Percentiles rank a stretch among this genome's conserved stretches.
These are phyloP conservation scores for Chromoteleia sp. DNA, from an alignment of 2,888 invertebrate species.

Conservation along the genomic window DNA sequence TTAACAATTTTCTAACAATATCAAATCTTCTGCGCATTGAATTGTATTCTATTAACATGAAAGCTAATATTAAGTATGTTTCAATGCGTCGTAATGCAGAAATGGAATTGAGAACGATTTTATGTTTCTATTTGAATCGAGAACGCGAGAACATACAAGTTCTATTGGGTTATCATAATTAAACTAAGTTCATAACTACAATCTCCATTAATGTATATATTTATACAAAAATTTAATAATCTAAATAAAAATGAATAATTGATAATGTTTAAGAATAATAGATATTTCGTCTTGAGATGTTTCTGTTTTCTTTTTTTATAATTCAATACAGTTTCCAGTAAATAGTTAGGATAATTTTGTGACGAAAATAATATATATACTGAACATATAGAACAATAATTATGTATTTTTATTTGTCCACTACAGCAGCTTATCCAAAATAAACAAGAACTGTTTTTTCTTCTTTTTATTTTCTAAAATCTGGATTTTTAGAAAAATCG, in stretches of 20 bases:
- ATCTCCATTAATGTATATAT: too few species aligned
- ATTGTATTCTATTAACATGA: neutral
- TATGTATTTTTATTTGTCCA: slow-evolving; percentile 5
- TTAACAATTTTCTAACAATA: too few species aligned
- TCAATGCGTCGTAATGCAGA: neutral
- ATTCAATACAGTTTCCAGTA: neutral
- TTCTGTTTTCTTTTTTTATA: too few species aligned
- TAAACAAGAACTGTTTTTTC: neutral
- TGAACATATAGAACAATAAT: neutral
- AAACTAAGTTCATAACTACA: too few species aligned
- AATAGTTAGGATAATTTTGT: neutral
- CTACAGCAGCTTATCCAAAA: neutral
- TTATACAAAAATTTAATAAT: too few species aligned
- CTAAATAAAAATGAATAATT: too few species aligned
- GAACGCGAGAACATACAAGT: slow-evolving; percentile 1
- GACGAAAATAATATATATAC: neutral
- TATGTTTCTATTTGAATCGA: slow-evolving; percentile 8
- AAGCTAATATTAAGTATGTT: neutral
- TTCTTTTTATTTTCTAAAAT: too few species aligned
- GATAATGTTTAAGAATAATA: too few species aligned
- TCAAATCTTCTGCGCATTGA: neutral
- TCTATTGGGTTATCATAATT: slow-evolving; percentile 5
- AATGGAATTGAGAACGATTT: neutral
- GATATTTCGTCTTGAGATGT: too few species aligned
- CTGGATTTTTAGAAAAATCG: too few species aligned